These are phyloP conservation scores for Okapia johnstoni DNA, from an alignment of 2,113 vertebrate species.

Conservation along the genomic window DNA sequence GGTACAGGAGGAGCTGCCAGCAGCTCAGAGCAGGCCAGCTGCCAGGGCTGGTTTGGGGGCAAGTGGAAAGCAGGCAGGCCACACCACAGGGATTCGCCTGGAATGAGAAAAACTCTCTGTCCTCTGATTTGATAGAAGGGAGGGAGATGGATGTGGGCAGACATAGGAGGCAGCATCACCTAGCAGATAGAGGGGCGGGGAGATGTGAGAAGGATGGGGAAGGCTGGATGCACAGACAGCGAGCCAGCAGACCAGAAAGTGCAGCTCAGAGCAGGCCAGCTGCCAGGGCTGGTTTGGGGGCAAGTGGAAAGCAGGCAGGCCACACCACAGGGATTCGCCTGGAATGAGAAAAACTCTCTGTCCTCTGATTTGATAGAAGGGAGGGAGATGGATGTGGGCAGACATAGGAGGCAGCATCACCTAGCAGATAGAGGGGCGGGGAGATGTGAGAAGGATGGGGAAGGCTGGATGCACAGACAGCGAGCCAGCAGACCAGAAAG, in stretches of 20 bases:
- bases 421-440: accelerated
- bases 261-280: accelerated
- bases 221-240: too few species aligned
- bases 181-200: accelerated
- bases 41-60: accelerated
- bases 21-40: not conserved
- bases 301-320: accelerated
- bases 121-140: not conserved
- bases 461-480: too few species aligned
- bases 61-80: accelerated
- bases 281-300: accelerated
- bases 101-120: not conserved
- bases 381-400: too few species aligned
- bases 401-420: not conserved
- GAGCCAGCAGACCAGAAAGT: not conserved
- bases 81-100: not conserved
- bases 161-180: not conserved
- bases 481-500: not conserved
- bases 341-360: not conserved
- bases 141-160: too few species aligned
- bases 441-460: not conserved
- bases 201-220: not conserved
- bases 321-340: not conserved
- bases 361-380: not conserved
- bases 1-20: not conserved